Base-by-base conservation (phyloP, 2,888 invertebrate genomes). In the Epinotia demarniana region DNA sequence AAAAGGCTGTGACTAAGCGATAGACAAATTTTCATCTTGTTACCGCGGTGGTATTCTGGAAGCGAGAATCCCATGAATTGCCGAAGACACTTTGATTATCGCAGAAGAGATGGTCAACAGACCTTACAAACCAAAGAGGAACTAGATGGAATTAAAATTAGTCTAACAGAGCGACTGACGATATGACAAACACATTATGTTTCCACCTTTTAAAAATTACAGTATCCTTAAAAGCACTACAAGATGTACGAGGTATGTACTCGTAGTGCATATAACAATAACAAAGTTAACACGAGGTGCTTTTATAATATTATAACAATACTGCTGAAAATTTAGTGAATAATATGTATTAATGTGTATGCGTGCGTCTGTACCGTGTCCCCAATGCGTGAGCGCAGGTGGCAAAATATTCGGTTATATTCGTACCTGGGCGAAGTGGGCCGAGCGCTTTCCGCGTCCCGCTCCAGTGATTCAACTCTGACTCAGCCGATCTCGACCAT, bases 331-430 rank as follows among this genome's bases (percentile, higher is more conserved):
- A 39, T 39, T 39, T n/a, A 53, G 16, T 53, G 53, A 6, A 53
- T n/a, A 53, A 33, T 16, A 16, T n/a, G 27, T n/a, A 6, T 18
- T 66, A 67, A 23, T 75, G 80, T 66, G 84, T 83, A 39, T 81
- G 81, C 75, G 55, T 76, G 57, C 78, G 85, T 82, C 79, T 80
- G 85, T 86, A 79, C 87, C 78, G 78, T 63, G 88, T 82, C 85
- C 85, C 84, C 83, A 85, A 84, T 83, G 80, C 83, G 84, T 82
- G 76, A 79, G 85, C 88, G 89, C 93, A 92, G 92, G 92, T 92
- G 92, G 88, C 85, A 88, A 90, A 88, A 86, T 92, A 92, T 92
- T 92, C 89, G 85, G 89, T 90, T 93, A 93, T 92, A 92, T 92
- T 87, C 83, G 92, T 92, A 90, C 91, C 89, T 90, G 89, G 81